A percentile compares a stretch with the other conserved stretches of the same genome.
Evolutionary conservation across 2,888 invertebrate genomes (phyloP).

Genomic region (Watsonalla cultraria): DNA sequence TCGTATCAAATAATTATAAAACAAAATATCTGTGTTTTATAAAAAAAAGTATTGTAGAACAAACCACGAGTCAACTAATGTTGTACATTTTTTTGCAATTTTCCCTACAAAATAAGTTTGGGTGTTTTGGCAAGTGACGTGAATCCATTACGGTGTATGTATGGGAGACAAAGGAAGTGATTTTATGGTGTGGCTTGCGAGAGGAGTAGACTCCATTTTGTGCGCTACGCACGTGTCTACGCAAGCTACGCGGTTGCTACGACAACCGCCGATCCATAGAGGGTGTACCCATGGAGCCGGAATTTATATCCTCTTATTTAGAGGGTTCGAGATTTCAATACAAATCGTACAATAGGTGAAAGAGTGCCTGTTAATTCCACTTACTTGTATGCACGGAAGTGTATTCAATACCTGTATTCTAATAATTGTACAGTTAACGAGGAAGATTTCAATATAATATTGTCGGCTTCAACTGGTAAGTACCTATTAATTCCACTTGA

Average conservation of each 20-base stretch:
- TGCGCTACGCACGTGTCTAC: slow-evolving; percentile 34
- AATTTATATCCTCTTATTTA: background rate
- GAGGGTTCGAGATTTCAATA: background rate
- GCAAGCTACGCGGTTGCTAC: slow-evolving; percentile 26
- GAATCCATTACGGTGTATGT: slow-evolving; percentile 40
- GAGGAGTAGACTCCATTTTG: slow-evolving; percentile 34
- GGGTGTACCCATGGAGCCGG: slow-evolving; percentile 1
- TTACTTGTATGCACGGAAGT: no score
- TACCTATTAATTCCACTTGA: no score
- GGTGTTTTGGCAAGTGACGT: slow-evolving; percentile 35
- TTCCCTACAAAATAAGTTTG: slow-evolving; percentile 24
- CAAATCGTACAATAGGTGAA: background rate
- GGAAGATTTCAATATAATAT: no score
- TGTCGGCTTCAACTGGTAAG: no score
- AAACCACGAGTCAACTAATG: no score
- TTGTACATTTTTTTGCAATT: slow-evolving; percentile 15
- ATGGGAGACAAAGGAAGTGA: slow-evolving; percentile 32
- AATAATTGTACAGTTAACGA: no score
- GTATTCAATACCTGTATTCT: no score
- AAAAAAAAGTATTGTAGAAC: no score
- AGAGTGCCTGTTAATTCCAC: background rate
- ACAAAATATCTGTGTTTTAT: no score
- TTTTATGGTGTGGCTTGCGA: slow-evolving; percentile 47
- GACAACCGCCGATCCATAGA: slow-evolving; percentile 13
- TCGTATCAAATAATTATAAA: no score